These are phyloP conservation scores for Myiotriccus ornatus DNA, from an alignment of 2,797 vertebrate genomes.

Conservation along the genomic window DNA sequence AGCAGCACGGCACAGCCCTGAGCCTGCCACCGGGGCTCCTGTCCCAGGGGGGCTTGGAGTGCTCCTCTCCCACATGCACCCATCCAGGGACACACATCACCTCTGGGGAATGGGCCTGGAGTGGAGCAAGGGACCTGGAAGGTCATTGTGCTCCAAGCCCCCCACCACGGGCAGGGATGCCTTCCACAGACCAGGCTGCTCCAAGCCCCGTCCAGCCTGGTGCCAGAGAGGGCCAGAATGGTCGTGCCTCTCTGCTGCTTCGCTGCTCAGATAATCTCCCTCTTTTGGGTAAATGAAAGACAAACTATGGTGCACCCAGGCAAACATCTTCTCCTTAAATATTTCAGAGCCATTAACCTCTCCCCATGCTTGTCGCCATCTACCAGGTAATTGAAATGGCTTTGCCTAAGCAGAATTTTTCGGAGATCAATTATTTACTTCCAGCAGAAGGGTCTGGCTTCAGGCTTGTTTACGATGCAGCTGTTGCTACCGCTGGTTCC, in stretches of 20 bases:
- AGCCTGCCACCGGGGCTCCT: accelerated
- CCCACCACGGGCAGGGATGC: neutral
- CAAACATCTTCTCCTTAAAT: neutral
- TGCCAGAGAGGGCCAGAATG: accelerated
- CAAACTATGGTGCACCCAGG: accelerated
- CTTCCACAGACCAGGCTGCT: neutral
- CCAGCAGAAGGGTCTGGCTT: constrained; percentile 25
- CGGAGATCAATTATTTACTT: constrained; percentile 55
- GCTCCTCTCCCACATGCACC: neutral
- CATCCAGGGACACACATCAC: accelerated
- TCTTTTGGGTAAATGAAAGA: neutral
- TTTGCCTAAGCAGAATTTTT: constrained; percentile 37
- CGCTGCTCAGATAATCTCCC: neutral
- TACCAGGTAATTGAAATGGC: constrained; percentile 35
- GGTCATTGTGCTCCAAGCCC: neutral
- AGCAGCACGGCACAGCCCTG: neutral
- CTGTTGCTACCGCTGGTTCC: constrained; percentile 15
- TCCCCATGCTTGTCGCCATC: neutral
- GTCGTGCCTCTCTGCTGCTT: neutral
- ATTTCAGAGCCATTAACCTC: constrained; percentile 22
- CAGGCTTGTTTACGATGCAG: constrained; percentile 25
- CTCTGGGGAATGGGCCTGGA: neutral
- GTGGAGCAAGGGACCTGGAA: neutral
- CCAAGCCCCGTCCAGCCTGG: neutral
- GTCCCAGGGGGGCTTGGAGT: neutral